A percentile compares a stretch with the other conserved stretches of the same genome.
Evolutionary conservation across 2,888 invertebrate genomes (phyloP).

Genomic region (Pecten maximus): DNA sequence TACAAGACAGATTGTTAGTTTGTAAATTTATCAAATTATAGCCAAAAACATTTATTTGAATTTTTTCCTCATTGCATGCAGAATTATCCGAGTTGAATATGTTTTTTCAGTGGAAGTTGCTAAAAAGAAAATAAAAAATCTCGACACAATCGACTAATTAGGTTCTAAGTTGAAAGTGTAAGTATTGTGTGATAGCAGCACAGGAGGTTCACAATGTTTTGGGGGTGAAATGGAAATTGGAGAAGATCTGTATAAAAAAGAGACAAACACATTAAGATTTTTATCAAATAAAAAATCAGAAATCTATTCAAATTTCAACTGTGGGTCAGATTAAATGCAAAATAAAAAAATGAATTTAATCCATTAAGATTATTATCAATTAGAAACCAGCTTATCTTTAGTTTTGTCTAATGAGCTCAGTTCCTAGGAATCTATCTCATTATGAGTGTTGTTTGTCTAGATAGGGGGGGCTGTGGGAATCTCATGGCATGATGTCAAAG

Average conservation of each 20-base stretch:
- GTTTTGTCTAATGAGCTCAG: neutral
- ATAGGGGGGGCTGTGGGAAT: neutral
- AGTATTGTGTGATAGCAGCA: neutral
- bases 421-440: neutral
- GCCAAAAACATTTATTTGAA: neutral
- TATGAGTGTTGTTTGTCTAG: neutral
- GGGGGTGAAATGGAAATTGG: neutral
- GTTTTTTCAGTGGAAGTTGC: neutral
- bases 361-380: constrained; percentile 8
- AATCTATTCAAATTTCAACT: neutral
- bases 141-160: neutral
- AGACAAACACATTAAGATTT: constrained; percentile 25
- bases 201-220: neutral
- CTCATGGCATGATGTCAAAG: neutral
- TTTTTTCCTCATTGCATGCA: neutral
- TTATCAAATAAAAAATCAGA: constrained; percentile 1
- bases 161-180: neutral
- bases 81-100: neutral
- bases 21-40: neutral
- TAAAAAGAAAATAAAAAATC: too few relatives aligned
- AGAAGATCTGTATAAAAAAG: neutral
- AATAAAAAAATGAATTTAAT: neutral
- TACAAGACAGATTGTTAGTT: neutral
- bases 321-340: neutral
- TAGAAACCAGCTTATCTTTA: neutral